Base-by-base conservation (phyloP, 2,888 invertebrate genomes). In the Ernsta delagoae region DNA sequence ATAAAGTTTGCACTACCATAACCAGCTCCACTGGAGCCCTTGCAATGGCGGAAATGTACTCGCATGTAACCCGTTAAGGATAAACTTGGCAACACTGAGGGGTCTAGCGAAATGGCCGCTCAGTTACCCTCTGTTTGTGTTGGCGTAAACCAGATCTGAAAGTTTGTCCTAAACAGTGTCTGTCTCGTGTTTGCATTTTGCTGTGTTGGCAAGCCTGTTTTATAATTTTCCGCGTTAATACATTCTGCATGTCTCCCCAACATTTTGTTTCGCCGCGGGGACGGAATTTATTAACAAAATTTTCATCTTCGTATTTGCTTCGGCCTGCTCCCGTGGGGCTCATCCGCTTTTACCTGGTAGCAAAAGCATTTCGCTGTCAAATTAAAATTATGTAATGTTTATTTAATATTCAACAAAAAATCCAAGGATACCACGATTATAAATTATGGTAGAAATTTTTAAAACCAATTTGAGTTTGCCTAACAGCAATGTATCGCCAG, bases 121-220 rank as follows among this genome's bases (percentile, higher is more conserved):
- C 68, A 62, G 73, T 74, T 74, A 79, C 82, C 82, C 84, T 83
- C 81, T 85, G 84, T 89, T 87, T 86, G 82, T 79, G 77, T 83
- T 85, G 82, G 82, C 83, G 86, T 83, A 86, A 88, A 87, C 84
- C 87, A 86, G 85, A 86, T 85, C 82, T 82, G 79, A 86, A 89
- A 90, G 85, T 90, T 89, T 83, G 80, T 82, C 83, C 79, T 82
- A 83, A 86, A 88, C 87, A 82, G 79, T 81, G 80, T 86, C 77
- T 79, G 79, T 77, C 77, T 77, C 75, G 72, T 78, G 78, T 79
- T 80, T 76, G 74, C 76, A 72, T 83, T 81, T 80, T 81, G 81
- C 79, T 78, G 74, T 75, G 76, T 78, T 76, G 79, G 80, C 82
- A 80, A 77, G 78, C 79, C 78, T 80, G 78, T 80, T 82, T 77